Conservation (phyloP, 2,888 invertebrate genomes). For the Phaedon cochleariae region DNA sequence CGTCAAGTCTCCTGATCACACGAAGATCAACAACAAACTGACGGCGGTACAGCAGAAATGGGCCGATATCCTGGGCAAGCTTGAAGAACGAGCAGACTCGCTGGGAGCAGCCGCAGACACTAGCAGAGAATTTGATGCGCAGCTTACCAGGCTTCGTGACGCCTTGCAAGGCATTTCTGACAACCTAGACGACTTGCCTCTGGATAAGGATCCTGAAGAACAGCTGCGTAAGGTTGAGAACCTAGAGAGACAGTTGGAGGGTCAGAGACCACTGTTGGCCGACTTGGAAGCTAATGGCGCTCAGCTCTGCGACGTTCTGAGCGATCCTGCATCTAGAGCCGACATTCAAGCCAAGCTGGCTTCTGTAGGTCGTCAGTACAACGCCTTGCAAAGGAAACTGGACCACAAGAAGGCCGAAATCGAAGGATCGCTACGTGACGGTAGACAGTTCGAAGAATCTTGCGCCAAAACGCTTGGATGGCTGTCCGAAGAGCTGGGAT, state of each 20-base stretch:
- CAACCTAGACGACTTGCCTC: constrained; percentile 82
- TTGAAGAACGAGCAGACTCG: constrained; percentile 89
- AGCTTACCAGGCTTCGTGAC: constrained; percentile 81
- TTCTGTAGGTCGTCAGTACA: constrained; percentile 87
- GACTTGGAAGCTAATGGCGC: constrained; percentile 92
- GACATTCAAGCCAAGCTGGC: constrained; percentile 90
- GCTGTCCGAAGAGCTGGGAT: constrained; percentile 82
- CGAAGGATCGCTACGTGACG: constrained; percentile 79
- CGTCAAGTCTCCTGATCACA: constrained; percentile 68
- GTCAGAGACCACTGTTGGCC: constrained; percentile 85
- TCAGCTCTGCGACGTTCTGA: constrained; percentile 84
- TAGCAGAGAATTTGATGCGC: constrained; percentile 91
- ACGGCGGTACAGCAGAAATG: constrained; percentile 77
- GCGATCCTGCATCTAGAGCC: constrained; percentile 88
- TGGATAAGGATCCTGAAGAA: constrained; percentile 86
- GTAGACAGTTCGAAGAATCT: constrained; percentile 88
- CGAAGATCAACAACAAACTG: constrained; percentile 76
- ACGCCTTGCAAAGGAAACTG: constrained; percentile 87
- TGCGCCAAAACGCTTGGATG: constrained; percentile 90
- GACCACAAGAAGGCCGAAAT: constrained; percentile 91
- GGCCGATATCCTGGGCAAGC: constrained; percentile 78
- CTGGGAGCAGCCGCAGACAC: constrained; percentile 92
- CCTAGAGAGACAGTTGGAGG: constrained; percentile 87
- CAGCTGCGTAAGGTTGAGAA: constrained; percentile 88
- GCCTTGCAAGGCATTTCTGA: constrained; percentile 90